Conservation (phyloP, 2,797 vertebrate species). For the Diplodus puntazzo region DNA sequence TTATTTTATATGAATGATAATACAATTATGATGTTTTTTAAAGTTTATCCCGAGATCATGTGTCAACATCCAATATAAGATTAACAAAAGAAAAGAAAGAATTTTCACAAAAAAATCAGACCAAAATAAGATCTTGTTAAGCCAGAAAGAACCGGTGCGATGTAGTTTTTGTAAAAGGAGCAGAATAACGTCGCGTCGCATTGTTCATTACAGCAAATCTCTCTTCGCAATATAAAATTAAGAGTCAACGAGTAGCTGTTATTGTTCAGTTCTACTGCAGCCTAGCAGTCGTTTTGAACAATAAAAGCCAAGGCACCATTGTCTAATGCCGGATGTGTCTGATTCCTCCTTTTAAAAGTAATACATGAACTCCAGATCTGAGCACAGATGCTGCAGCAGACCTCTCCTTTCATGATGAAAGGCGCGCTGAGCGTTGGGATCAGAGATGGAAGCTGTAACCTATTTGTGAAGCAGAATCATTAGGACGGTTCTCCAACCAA, state of each 20-base stretch:
- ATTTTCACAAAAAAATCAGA: background rate
- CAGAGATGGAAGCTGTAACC: conserved; percentile 73
- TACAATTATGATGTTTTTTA: background rate
- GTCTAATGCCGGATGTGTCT: conserved; percentile 28
- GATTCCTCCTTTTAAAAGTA: conserved; percentile 50
- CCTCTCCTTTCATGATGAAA: conserved; percentile 71
- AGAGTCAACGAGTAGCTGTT: background rate
- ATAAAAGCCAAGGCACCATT: conserved; percentile 33
- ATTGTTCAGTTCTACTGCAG: background rate
- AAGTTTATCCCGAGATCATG: background rate
- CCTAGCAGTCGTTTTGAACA: conserved; percentile 32
- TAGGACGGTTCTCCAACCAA: conserved; percentile 79
- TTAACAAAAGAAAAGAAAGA: background rate
- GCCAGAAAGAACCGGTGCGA: background rate
- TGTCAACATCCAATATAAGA: background rate
- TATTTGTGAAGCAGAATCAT: conserved; percentile 82
- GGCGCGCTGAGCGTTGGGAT: conserved; percentile 59
- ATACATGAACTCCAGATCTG: conserved; percentile 40
- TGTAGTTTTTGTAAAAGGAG: background rate
- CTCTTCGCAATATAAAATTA: background rate
- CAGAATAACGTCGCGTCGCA: background rate
- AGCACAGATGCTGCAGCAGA: conserved; percentile 33
- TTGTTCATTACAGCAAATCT: conserved; percentile 13
- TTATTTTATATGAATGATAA: background rate
- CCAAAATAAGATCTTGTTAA: background rate